These are phyloP conservation scores for Tolmerus cingulatus DNA, from an alignment of 2,888 invertebrate species.

Conservation along the genomic window DNA sequence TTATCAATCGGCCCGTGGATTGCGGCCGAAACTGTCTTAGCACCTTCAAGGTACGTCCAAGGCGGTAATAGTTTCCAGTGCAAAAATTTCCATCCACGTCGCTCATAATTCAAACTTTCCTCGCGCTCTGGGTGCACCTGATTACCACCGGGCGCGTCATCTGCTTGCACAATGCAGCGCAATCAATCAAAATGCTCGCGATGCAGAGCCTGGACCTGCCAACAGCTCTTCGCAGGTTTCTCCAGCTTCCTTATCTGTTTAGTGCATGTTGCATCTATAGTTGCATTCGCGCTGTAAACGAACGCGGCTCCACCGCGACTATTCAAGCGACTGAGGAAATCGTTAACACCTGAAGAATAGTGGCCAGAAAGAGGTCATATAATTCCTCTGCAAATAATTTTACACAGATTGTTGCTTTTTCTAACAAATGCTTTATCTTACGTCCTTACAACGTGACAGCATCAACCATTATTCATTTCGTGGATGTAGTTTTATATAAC, in stretches of 20 bases:
- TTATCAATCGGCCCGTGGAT: not conserved
- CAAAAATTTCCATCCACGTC: not conserved
- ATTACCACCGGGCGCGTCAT: conserved; percentile 19
- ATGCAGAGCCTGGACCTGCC: not conserved
- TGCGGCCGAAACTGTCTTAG: not conserved
- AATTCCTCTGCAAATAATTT: not conserved
- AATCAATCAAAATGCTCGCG: not conserved
- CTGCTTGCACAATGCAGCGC: not conserved
- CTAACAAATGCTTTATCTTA: too few relatives aligned
- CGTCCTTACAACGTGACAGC: too few relatives aligned
- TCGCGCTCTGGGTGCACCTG: conserved; percentile 11
- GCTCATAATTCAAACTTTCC: conserved; percentile 18
- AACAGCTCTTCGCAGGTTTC: not conserved
- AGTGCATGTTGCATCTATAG: not conserved
- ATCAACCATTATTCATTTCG: too few relatives aligned
- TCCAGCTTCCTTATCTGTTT: not conserved
- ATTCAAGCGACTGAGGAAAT: not conserved
- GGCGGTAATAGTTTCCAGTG: not conserved
- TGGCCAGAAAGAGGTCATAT: not conserved
- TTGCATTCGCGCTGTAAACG: not conserved
- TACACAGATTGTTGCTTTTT: not conserved
- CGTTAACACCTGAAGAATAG: not conserved
- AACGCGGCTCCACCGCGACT: not conserved
- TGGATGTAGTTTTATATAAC: too few relatives aligned
- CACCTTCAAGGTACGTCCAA: not conserved